Percentiles rank a stretch among this genome's conserved stretches.
phyloP scores from a whole-genome alignment of 1,140 invertebrate genomes.

The Drosophila obscura region DNA sequence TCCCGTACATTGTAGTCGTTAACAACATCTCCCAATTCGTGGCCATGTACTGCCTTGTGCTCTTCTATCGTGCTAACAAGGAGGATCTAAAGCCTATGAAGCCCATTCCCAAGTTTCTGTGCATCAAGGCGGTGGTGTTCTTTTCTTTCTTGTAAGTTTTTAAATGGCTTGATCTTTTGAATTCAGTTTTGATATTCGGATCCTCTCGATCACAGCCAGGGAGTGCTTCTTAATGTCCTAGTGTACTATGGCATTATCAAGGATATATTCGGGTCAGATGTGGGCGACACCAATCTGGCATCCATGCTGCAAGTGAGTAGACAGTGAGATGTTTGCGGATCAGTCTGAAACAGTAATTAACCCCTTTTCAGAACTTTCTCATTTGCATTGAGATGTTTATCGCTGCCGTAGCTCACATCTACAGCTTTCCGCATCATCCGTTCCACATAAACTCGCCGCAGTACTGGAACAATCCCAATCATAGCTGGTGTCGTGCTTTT shows the following conservation, averaged over 20 bases:
- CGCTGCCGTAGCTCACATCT: conserved; percentile 97
- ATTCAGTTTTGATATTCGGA: neutral
- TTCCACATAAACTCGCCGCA: conserved; percentile 86
- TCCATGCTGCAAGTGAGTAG: conserved; percentile 90
- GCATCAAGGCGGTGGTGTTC: conserved; percentile 98
- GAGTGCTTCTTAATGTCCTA: conserved; percentile 93
- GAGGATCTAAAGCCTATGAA: conserved; percentile 95
- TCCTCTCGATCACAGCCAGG: conserved; percentile 89
- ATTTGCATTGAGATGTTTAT: conserved; percentile 99
- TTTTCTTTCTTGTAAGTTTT: conserved; percentile 98
- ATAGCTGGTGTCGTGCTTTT: conserved; percentile 86
- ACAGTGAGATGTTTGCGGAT: no score
- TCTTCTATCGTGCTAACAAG: conserved; percentile 96
- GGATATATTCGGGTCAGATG: conserved; percentile 86
- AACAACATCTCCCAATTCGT: conserved; percentile 98
- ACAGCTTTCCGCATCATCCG: conserved; percentile 96
- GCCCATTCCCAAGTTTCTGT: conserved; percentile 97
- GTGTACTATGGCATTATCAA: conserved; percentile 91
- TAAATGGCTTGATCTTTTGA: neutral
- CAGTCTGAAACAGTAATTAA: neutral
- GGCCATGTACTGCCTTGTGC: conserved; percentile 97
- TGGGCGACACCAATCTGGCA: conserved; percentile 85
- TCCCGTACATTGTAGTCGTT: conserved; percentile 94
- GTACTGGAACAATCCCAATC: conserved; percentile 81
- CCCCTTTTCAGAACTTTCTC: conserved; percentile 91